These are phyloP conservation scores for Montifringilla adamsi DNA, from an alignment of 2,113 vertebrate species.

Conservation along the genomic window DNA sequence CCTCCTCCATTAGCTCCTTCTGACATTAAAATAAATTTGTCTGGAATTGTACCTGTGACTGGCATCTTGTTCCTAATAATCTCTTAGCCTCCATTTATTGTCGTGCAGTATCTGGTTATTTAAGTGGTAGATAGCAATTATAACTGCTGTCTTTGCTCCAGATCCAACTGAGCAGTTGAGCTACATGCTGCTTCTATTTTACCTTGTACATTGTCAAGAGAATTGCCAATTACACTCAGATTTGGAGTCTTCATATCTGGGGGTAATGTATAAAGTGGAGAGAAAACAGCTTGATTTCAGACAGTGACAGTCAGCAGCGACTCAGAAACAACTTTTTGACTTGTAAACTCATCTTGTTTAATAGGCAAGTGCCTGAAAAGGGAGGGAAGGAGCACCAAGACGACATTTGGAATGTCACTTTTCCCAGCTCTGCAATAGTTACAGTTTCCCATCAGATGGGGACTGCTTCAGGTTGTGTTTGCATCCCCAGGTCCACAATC, in stretches of 20 bases:
- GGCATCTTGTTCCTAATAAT: neutral
- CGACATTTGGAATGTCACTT: neutral
- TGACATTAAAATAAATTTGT: neutral
- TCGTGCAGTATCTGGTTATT: constrained; percentile 11
- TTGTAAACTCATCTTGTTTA: constrained; percentile 22
- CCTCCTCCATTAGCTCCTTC: neutral
- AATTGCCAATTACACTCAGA: constrained; percentile 21
- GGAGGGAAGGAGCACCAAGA: neutral
- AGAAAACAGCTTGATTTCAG: constrained; percentile 40
- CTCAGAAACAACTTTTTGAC: constrained; percentile 26
- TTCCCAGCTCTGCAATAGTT: neutral
- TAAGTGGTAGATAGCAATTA: constrained; percentile 40
- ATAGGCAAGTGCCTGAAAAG: neutral
- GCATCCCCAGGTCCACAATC: neutral
- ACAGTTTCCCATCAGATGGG: neutral
- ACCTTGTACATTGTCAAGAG: constrained; percentile 31
- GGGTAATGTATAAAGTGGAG: neutral
- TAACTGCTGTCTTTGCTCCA: constrained; percentile 9
- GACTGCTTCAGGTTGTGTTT: neutral
- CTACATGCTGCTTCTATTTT: constrained; percentile 42
- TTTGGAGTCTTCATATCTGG: constrained; percentile 16
- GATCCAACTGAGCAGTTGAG: constrained; percentile 17
- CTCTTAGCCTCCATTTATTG: neutral
- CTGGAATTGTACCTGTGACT: neutral
- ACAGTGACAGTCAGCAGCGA: neutral